phyloP scores from a whole-genome alignment of 35 echinoderm and acorn worm species.

The Hemicentrotus pulcherrimus region DNA sequence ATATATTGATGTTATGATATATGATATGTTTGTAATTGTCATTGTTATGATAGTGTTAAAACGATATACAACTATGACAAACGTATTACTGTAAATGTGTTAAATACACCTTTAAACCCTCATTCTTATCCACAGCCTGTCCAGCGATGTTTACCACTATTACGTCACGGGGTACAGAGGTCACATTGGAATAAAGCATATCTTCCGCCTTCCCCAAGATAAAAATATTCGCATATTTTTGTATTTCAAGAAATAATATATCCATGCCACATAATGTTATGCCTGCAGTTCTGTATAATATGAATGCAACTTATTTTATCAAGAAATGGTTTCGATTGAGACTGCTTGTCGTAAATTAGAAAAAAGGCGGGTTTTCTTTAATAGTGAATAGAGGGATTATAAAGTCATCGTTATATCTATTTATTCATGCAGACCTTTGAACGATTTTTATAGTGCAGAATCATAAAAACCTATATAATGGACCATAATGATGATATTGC shows the following conservation, averaged over 20 bases:
- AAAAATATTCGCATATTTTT: neutral
- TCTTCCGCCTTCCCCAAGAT: conserved; percentile 37
- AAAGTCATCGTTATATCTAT: too few relatives aligned
- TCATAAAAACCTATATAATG: too few relatives aligned
- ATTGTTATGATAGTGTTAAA: neutral
- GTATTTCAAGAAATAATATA: neutral
- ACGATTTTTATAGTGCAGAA: too few relatives aligned
- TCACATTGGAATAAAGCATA: conserved; percentile 41
- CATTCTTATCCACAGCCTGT: conserved; percentile 10
- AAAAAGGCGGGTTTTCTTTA: neutral
- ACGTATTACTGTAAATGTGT: neutral
- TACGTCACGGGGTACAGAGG: conserved; percentile 51
- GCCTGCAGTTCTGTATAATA: neutral
- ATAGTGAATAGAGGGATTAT: too few relatives aligned
- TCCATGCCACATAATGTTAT: neutral
- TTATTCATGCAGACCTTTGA: too few relatives aligned
- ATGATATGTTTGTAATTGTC: neutral
- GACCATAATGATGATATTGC: too few relatives aligned
- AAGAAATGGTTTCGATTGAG: neutral
- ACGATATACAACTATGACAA: neutral
- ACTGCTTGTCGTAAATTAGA: neutral
- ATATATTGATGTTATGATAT: neutral
- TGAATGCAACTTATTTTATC: neutral
- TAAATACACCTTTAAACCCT: neutral
- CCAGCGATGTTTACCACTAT: conserved; percentile 6